Evolutionary conservation across 2,113 vertebrate species (phyloP), one percentile per base, ranked within the genome.

Genomic region (Budorcas taxicolor): DNA sequence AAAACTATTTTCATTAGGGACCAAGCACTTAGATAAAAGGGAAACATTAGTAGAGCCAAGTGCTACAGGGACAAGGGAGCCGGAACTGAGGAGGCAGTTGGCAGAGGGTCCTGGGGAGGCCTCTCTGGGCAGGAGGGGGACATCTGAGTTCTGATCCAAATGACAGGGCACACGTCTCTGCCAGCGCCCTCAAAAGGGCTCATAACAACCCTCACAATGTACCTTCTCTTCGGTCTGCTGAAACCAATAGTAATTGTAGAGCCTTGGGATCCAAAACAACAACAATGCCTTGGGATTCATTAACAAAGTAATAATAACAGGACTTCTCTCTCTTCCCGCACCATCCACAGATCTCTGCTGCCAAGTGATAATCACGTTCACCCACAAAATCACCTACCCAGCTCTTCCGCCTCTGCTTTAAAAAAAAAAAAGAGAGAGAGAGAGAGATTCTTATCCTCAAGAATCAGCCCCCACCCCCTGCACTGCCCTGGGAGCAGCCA

Each of bases 141-240:
- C 5, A 25, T 62, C 64, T 78, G 58, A 55, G 58, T 11, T 10
- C 40, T 12, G 15, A 29, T 3, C 47, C 11, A 7, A 67, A 50
- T 29, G 25, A 23, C 16, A 52, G n/a, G 76, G 40, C 17, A 43
- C 0, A 5, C 23, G 6, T 6, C 62, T 55, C 87, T 27, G 27
- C 31, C 9, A 13, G 17, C 6, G 0, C 50, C 55, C 87, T 76
- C 23, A 6, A 31, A 58, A 67, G 3, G 31, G 47, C 71, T 58
- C 50, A 23, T 13, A 31, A 25, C 0, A 15, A 17, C 29, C 36
- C 57, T 52, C 19, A 3, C 33, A 9, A 6, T 1, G 6, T 3
- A 17, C 40, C n/a, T 52, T 27, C 45, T 23, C n/a, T 78, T 16
- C 45, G 14, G 52, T 27, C 14, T 40, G 31, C 40, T 5, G 50